Conservation (phyloP, 2,797 vertebrate species). For the Strix occidentalis region DNA sequence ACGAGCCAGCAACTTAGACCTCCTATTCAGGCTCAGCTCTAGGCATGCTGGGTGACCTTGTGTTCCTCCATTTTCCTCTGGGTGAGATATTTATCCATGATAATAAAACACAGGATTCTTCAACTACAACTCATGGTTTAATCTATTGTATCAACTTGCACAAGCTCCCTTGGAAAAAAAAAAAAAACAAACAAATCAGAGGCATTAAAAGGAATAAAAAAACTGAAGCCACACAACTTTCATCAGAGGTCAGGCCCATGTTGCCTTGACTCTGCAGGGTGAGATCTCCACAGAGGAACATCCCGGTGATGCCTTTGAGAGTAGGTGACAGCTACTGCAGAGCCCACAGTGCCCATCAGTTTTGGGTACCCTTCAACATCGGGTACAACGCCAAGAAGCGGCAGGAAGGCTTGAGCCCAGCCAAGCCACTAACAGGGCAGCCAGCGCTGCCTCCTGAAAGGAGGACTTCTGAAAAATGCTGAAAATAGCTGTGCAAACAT, state of each 20-base stretch:
- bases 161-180: neutral
- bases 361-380: neutral
- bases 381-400: neutral
- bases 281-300: neutral
- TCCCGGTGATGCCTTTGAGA: neutral
- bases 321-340: neutral
- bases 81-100: constrained; percentile 32
- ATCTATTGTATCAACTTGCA: constrained; percentile 21
- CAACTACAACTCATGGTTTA: neutral
- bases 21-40: constrained; percentile 19
- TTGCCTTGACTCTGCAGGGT: neutral
- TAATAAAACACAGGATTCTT: constrained; percentile 30
- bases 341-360: neutral
- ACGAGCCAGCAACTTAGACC: neutral
- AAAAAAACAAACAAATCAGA: neutral
- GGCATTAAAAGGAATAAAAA: neutral
- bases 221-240: neutral
- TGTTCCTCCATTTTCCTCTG: constrained; percentile 32
- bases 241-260: neutral
- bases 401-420: neutral
- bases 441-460: neutral
- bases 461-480: neutral
- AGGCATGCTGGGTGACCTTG: constrained; percentile 32
- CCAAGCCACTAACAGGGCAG: neutral
- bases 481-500: neutral